These are phyloP conservation scores for Axea sp. DNA, from an alignment of 2,888 invertebrate species.

Conservation along the genomic window DNA sequence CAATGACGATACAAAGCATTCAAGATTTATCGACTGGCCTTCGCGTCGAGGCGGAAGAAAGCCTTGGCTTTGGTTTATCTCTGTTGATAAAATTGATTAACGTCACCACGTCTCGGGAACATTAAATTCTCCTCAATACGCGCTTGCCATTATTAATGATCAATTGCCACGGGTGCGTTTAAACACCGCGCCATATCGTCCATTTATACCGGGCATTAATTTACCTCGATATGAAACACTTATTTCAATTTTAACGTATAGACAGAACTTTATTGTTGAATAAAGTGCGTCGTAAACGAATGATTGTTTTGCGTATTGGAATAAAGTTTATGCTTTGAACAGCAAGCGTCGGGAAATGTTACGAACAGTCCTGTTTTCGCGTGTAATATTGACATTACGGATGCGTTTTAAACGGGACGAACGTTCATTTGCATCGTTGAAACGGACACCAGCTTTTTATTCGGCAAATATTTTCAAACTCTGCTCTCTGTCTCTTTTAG, in stretches of 20 bases:
- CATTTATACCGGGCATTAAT: constrained; percentile 39
- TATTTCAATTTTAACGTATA: constrained; percentile 23
- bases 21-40: constrained; percentile 67
- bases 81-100: constrained; percentile 75
- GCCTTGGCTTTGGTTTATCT: constrained; percentile 72
- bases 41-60: constrained; percentile 68
- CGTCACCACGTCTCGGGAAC: constrained; percentile 69
- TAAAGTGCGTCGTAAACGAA: no score
- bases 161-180: constrained; percentile 65
- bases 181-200: constrained; percentile 36
- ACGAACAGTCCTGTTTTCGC: no score
- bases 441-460: no score
- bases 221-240: constrained; percentile 21
- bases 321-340: no score
- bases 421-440: no score
- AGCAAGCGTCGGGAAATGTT: no score
- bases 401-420: no score
- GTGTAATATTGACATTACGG: no score
- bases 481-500: constrained; percentile 27
- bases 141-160: constrained; percentile 72
- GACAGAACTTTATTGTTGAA: no score
- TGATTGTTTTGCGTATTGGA: no score
- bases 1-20: constrained; percentile 35
- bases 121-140: constrained; percentile 71
- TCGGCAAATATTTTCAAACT: neutral